Evolutionary conservation across 2,888 invertebrate genomes (phyloP).

Genomic region (Mythimna pallens): DNA sequence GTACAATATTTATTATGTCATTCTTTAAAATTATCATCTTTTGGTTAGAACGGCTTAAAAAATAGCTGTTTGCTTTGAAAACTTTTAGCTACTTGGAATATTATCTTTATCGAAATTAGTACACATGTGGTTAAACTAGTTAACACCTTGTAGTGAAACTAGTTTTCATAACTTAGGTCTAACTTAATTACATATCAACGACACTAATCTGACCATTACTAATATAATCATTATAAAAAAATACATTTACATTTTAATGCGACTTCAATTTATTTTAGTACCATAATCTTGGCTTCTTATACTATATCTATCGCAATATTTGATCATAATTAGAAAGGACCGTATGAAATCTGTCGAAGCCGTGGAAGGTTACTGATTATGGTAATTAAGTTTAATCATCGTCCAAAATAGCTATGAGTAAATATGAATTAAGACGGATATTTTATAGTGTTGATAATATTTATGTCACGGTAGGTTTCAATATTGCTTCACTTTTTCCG

Average conservation of each 20-base stretch:
- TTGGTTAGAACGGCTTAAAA: slow-evolving; percentile 6
- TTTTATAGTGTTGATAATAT: background rate
- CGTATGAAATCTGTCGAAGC: background rate
- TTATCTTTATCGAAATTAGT: background rate
- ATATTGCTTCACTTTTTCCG: background rate
- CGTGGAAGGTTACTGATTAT: slow-evolving; percentile 10
- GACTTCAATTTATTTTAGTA: background rate
- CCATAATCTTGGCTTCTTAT: background rate
- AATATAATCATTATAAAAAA: background rate
- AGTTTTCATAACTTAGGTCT: background rate
- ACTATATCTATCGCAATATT: slow-evolving; percentile 10
- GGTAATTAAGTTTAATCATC: slow-evolving; percentile 9
- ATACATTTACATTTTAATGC: background rate
- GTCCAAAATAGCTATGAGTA: background rate
- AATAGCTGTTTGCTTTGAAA: background rate
- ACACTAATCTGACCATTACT: background rate
- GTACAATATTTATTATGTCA: slow-evolving; percentile 29
- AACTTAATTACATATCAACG: background rate
- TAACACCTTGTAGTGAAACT: too few species aligned
- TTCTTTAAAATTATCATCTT: slow-evolving; percentile 30
- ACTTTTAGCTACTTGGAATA: slow-evolving; percentile 3
- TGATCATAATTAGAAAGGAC: slow-evolving; percentile 19
- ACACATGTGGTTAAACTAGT: too few species aligned
- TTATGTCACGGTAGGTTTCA: background rate
- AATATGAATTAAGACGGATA: background rate